Base-by-base conservation (phyloP, 2,797 vertebrate genomes). In the Merluccius polli region DNA sequence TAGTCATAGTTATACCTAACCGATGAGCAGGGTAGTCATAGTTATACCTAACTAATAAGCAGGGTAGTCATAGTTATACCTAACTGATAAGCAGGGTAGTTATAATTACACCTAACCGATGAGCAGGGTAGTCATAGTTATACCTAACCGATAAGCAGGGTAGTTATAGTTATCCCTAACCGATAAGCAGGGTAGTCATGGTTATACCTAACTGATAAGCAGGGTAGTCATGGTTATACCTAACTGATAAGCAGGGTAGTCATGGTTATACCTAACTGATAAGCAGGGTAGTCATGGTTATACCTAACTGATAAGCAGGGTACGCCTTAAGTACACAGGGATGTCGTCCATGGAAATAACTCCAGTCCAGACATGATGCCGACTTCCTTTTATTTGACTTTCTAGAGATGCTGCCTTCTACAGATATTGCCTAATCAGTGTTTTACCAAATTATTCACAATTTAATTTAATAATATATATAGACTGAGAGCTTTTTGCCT, bases 301-400 rank as follows among this genome's bases (percentile, higher is more conserved):
- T 82, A 83, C 77, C 73, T 72, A 52, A 85, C 69, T 29, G 21
- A 72, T 83, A 24, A 65, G 21, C 12, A 24, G 32, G 78, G 73
- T 83, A 82, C 83, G 32, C 83, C 85, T 74, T 81, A 81, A 87
- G 89, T 85, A 80, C 85, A 90, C 79, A 81, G 15, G 71, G 48
- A 24, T 4, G 71, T 1, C 76, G 82, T 82, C 59, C 73, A 70
- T 48, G 31, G 9, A 11, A 27, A 16, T 30, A 68, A 13, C n/a
- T 83, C 68, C 2, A 41, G 76, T 38, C 70, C 78, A 81, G 79
- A 86, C 79, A 80, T 1, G 35, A 79, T 77, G 32, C 30, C 72
- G 74, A 76, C 75, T 81, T 79, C 73, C 44, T 74, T 81, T 83
- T 83, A 82, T 84, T 84, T 52, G 79, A 59, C 82, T 86, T 84